Evolutionary conservation across 2,797 vertebrate genomes (phyloP).

Genomic region (Channallabes apus): DNA sequence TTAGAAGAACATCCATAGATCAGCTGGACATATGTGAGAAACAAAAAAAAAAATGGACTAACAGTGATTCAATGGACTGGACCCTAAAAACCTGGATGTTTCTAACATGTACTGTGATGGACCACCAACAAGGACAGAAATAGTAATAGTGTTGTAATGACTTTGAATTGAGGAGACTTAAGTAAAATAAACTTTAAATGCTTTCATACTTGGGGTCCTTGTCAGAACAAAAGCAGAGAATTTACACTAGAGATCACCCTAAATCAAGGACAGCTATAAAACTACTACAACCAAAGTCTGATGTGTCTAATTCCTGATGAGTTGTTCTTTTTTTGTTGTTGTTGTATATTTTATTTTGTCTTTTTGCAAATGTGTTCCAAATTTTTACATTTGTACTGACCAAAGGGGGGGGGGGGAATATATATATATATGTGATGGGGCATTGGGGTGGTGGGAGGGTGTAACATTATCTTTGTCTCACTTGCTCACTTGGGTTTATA

Average conservation of each 20-base stretch:
- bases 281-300: conserved; percentile 98
- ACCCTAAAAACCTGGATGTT: conserved; percentile 72
- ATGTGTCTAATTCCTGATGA: conserved; percentile 84
- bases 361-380: conserved; percentile 83
- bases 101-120: conserved; percentile 67
- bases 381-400: conserved; percentile 93
- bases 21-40: conserved; percentile 34
- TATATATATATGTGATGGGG: conserved; percentile 54
- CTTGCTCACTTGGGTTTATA: conserved; percentile 74
- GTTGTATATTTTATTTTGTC: neutral
- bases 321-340: conserved; percentile 74
- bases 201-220: conserved; percentile 67
- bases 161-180: conserved; percentile 83
- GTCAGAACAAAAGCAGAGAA: conserved; percentile 65
- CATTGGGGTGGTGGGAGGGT: conserved; percentile 55
- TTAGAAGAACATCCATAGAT: conserved; percentile 91
- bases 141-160: conserved; percentile 81
- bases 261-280: conserved; percentile 69
- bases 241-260: conserved; percentile 81
- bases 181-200: conserved; percentile 82
- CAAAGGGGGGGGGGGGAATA: conserved; percentile 58
- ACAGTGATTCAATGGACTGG: conserved; percentile 71
- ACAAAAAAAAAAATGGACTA: neutral
- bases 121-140: conserved; percentile 68
- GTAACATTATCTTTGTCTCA: conserved; percentile 73